A percentile compares a stretch with the other conserved stretches of the same genome.
These are phyloP conservation scores for Nomada ferruginata DNA, from an alignment of 2,888 invertebrate genomes.

Conservation along the genomic window DNA sequence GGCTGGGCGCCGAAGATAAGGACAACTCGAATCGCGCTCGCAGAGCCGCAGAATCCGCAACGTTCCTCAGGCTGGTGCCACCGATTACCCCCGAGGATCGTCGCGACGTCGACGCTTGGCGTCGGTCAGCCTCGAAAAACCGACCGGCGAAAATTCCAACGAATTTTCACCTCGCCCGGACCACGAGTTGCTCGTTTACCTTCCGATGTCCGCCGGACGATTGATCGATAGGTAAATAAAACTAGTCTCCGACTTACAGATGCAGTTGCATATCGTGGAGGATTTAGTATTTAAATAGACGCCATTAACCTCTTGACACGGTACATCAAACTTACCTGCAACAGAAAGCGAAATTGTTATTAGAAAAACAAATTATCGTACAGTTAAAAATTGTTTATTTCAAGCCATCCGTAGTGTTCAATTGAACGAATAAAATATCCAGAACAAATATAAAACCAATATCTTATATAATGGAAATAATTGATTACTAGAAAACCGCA, in stretches of 20 bases:
- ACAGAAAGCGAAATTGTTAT: conserved; percentile 52
- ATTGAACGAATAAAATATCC: not conserved
- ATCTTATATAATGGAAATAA: too few species aligned
- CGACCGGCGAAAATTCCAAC: conserved; percentile 19
- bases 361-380: not conserved
- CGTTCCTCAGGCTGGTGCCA: conserved; percentile 61
- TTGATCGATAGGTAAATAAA: not conserved
- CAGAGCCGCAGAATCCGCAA: conserved; percentile 79
- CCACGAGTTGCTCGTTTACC: too few species aligned
- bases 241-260: conserved; percentile 13
- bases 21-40: conserved; percentile 73
- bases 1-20: conserved; percentile 82
- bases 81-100: conserved; percentile 52
- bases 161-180: conserved; percentile 1
- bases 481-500: too few species aligned
- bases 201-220: not conserved
- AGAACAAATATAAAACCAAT: too few species aligned
- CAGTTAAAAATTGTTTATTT: not conserved
- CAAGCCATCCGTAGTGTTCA: not conserved
- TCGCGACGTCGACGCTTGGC: conserved; percentile 48
- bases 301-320: not conserved
- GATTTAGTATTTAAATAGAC: not conserved
- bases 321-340: conserved; percentile 72
- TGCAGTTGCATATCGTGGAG: not conserved
- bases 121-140: conserved; percentile 46